phyloP scores from a whole-genome alignment of 2,888 invertebrate species.

The Scotopteryx bipunctaria region DNA sequence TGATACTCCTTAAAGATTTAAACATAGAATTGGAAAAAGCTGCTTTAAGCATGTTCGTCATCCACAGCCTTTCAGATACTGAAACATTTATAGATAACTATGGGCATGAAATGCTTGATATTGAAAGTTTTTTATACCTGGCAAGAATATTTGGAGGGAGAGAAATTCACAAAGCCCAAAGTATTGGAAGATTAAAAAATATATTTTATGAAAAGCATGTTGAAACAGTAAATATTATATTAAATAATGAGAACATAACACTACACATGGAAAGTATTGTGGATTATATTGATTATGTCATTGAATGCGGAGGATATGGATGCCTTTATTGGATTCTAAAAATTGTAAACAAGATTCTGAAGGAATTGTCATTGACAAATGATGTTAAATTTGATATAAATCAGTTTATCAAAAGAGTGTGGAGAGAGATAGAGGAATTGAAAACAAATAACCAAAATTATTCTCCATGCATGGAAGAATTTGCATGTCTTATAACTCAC shows the following conservation, averaged over 20 bases:
- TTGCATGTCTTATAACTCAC: constrained; percentile 63
- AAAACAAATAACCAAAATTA: constrained; percentile 70
- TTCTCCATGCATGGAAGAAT: constrained; percentile 65
- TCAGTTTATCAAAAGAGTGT: constrained; percentile 61
- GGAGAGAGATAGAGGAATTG: constrained; percentile 75
- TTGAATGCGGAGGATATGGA: constrained; percentile 76
- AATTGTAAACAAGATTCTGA: constrained; percentile 59
- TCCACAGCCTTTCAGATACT: constrained; percentile 49
- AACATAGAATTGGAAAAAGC: constrained; percentile 50
- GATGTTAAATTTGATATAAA: constrained; percentile 50
- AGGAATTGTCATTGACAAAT: constrained; percentile 40
- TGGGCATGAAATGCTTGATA: constrained; percentile 52
- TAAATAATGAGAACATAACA: constrained; percentile 40
- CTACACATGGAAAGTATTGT: constrained; percentile 42
- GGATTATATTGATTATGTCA: constrained; percentile 56
- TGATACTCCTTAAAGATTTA: constrained; percentile 52
- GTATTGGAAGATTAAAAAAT: constrained; percentile 62
- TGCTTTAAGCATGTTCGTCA: constrained; percentile 52
- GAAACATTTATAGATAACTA: constrained; percentile 38
- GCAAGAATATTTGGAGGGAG: constrained; percentile 37
- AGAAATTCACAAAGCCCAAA: constrained; percentile 47
- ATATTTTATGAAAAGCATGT: constrained; percentile 64
- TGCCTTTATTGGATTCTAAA: constrained; percentile 69
- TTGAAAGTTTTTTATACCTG: constrained; percentile 47
- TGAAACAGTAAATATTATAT: constrained; percentile 53